Conservation (phyloP, 2,888 invertebrate species). For the Exocentrus adspersus region DNA sequence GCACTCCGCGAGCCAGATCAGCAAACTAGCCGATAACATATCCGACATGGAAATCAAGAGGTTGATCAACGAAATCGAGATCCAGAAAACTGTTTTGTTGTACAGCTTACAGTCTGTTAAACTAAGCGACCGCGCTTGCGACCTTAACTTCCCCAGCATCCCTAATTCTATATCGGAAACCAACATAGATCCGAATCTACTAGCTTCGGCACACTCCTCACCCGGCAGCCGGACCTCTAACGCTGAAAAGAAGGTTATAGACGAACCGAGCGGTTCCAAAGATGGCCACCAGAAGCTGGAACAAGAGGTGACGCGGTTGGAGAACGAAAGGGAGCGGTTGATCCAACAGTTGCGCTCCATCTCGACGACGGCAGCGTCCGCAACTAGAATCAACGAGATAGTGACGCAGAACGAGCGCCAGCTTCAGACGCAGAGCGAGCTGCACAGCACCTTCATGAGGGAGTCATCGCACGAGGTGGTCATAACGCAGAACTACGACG, state of each 20-base stretch:
- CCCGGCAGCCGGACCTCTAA: background rate
- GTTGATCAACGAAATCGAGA: constrained; percentile 45
- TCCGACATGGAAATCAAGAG: constrained; percentile 44
- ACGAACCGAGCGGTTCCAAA: constrained; percentile 19
- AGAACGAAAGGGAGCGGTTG: constrained; percentile 35
- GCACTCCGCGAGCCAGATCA: constrained; percentile 40
- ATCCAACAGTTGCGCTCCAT: constrained; percentile 35
- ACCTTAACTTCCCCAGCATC: background rate
- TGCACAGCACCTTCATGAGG: constrained; percentile 39
- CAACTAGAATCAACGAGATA: constrained; percentile 28
- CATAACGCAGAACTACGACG: constrained; percentile 34
- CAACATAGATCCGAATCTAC: background rate
- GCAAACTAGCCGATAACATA: constrained; percentile 32
- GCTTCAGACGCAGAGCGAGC: constrained; percentile 32
- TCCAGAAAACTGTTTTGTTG: constrained; percentile 44
- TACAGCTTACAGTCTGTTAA: constrained; percentile 40
- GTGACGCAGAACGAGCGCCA: background rate
- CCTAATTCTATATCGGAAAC: background rate
- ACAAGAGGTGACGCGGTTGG: constrained; percentile 32
- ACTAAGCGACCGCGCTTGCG: constrained; percentile 26
- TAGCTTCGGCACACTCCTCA: background rate
- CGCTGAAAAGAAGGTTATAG: background rate
- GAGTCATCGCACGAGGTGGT: constrained; percentile 34
- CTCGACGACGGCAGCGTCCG: constrained; percentile 32
- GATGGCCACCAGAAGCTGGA: constrained; percentile 28